These are phyloP conservation scores for Furcula furcula DNA, from an alignment of 2,888 invertebrate genomes.

Conservation along the genomic window DNA sequence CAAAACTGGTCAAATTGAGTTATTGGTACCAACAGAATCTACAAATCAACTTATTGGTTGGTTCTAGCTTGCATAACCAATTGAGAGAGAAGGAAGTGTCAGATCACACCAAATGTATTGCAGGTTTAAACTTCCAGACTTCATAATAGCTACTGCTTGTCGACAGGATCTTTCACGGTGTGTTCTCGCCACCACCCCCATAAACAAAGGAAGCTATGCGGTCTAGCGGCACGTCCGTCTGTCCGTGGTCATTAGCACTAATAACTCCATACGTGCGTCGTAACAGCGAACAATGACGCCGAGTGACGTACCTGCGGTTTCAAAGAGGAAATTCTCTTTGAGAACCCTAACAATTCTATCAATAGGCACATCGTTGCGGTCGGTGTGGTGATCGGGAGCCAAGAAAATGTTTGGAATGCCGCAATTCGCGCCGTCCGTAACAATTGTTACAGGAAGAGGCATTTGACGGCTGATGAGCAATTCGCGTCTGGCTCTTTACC, in stretches of 20 bases:
- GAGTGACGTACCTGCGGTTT: conserved; percentile 64
- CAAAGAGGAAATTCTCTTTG: conserved; percentile 52
- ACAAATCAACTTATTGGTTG: too few species aligned
- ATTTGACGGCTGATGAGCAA: conserved; percentile 28
- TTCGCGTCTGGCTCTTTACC: conserved; percentile 5
- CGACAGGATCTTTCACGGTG: too few species aligned
- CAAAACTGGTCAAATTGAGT: too few species aligned
- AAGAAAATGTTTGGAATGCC: conserved; percentile 56
- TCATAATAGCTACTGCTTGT: too few species aligned
- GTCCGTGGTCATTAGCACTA: conserved; percentile 67
- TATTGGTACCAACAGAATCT: too few species aligned
- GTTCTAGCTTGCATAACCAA: too few species aligned
- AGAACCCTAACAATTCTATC: conserved; percentile 68
- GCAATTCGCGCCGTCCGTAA: conserved; percentile 30
- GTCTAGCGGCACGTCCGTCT: conserved; percentile 47
- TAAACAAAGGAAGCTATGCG: conserved; percentile 55
- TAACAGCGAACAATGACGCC: conserved; percentile 48
- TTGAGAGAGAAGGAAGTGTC: too few species aligned
- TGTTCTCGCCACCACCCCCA: conserved; percentile 12
- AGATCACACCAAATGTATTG: too few species aligned
- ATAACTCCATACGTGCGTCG: conserved; percentile 61
- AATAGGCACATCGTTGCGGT: conserved; percentile 68
- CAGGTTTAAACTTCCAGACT: too few species aligned
- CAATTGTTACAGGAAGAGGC: conserved; percentile 47
- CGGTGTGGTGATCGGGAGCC: conserved; percentile 56